Evolutionary conservation across 2,888 invertebrate species (phyloP).

Genomic region (Oscheius sp.): DNA sequence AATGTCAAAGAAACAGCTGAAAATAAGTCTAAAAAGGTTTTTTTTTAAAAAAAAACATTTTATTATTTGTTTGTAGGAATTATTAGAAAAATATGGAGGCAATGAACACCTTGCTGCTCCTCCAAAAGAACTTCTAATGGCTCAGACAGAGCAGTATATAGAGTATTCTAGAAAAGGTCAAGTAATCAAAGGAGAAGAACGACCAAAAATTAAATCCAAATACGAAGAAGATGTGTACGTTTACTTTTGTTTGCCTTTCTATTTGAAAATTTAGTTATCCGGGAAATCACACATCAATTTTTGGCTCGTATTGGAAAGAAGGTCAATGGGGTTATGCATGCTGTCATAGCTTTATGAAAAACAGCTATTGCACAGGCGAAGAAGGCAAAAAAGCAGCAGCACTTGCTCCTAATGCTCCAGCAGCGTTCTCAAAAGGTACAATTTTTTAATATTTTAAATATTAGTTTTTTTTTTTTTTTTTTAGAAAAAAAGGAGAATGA

Average conservation of each 20-base stretch:
- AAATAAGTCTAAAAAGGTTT: conserved; percentile 80
- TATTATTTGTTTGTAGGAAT: conserved; percentile 77
- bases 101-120: conserved; percentile 85
- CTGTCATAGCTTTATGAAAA: conserved; percentile 86
- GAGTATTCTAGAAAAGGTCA: conserved; percentile 94
- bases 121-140: conserved; percentile 86
- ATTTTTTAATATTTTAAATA: not conserved
- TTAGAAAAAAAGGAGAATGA: conserved; percentile 73
- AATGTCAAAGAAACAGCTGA: conserved; percentile 89
- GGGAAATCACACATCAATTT: conserved; percentile 92
- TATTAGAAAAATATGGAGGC: conserved; percentile 93
- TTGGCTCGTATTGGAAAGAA: conserved; percentile 93
- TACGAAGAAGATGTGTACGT: conserved; percentile 91
- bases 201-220: conserved; percentile 83
- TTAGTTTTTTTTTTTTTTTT: not conserved
- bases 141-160: conserved; percentile 93
- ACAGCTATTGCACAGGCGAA: conserved; percentile 87
- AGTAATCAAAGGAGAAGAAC: conserved; percentile 82
- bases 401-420: conserved; percentile 24
- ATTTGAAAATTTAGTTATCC: conserved; percentile 69
- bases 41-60: not conserved
- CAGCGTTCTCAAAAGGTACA: conserved; percentile 17
- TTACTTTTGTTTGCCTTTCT: not conserved
- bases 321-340: conserved; percentile 96
- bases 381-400: conserved; percentile 66